Evolutionary conservation across 1,140 invertebrate species (phyloP), one percentile per base, ranked within the genome.

Genomic region (Bombus waltoni): DNA sequence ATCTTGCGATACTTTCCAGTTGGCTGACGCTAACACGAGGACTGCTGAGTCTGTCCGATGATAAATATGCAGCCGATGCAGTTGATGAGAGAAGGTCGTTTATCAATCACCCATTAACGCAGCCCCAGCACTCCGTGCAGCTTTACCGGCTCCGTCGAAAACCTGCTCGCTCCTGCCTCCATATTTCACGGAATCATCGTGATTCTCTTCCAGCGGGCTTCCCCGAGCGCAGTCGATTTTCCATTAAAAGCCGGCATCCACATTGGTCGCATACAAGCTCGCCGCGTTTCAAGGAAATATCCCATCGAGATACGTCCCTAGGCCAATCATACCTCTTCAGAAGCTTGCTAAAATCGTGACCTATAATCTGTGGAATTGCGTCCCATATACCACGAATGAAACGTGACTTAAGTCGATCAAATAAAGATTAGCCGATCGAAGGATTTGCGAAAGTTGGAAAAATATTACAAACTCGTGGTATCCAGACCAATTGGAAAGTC

Each of bases 21-120:
- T 80, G 75, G 76, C 84, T 83, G 88, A 71, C 65, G 80, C 40
- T 77, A 79, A 81, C 79, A 53, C 81, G 71, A 66, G 78, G 73
- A 85, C 85, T 81, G 83, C 87, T 86, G 86, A 88, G 80, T 89
- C 83, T 42, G 83, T 81, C 57, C 73, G 68, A 68, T 90, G 89
- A 91, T 91, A 91, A 90, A 91, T 88, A 90, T 85, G 89, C 87
- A 86, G 84, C 81, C 89, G 90, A 90, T 90, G 89, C 83, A 90
- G 88, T 88, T 88, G 90, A 91, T 91, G 89, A 91, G 89, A 88
- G 81, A 79, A 82, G 89, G 74, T 91, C 90, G 90, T 91, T 91
- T 90, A 91, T 91, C 90, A 91, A 91, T 91, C 90, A 91, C 44
- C 90, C 90, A 90, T 90, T 91, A 91, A 90, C 89, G 74, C 89